Evolutionary conservation across 1,140 invertebrate genomes (phyloP).

Genomic region (Zaprionus inermis): DNA sequence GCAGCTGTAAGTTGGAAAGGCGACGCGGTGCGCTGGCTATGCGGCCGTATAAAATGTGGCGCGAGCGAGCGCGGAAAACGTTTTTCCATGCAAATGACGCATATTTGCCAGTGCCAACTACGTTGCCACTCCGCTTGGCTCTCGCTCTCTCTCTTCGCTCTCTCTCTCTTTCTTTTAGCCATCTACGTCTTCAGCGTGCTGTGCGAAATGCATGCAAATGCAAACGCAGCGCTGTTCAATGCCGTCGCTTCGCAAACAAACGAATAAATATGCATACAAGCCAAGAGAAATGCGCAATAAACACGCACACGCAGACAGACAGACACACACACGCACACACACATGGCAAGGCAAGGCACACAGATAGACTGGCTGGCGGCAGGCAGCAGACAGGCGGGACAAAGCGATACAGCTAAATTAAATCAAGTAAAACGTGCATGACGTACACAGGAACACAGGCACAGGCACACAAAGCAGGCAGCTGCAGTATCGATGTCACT

Average conservation of each 20-base stretch:
- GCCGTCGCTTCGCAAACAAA: conserved; percentile 71
- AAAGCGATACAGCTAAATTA: conserved; percentile 69
- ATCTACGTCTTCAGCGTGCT: conserved; percentile 69
- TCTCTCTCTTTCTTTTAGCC: conserved; percentile 2
- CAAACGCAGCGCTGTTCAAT: conserved; percentile 68
- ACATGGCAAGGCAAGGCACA: not conserved
- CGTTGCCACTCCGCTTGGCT: conserved; percentile 18
- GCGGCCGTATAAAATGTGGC: conserved; percentile 53
- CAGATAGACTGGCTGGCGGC: conserved; percentile 14
- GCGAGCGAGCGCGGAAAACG: conserved; percentile 53
- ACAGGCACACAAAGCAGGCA: conserved; percentile 26
- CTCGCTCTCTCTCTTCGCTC: not conserved
- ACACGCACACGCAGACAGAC: conserved; percentile 61
- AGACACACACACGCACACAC: conserved; percentile 19
- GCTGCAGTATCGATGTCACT: conserved; percentile 70
- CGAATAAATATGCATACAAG: conserved; percentile 75
- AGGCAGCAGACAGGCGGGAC: conserved; percentile 24
- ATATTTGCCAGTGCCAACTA: conserved; percentile 64
- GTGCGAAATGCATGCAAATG: conserved; percentile 79
- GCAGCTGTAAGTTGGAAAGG: not conserved
- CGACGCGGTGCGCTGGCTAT: not conserved
- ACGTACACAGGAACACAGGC: conserved; percentile 42
- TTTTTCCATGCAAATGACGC: conserved; percentile 82
- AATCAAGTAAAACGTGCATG: conserved; percentile 80
- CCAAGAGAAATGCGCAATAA: conserved; percentile 75